Percentiles rank a stretch among this genome's conserved stretches.
Conservation (phyloP, 2,797 vertebrate species). For the Anomalospiza imberbis region DNA sequence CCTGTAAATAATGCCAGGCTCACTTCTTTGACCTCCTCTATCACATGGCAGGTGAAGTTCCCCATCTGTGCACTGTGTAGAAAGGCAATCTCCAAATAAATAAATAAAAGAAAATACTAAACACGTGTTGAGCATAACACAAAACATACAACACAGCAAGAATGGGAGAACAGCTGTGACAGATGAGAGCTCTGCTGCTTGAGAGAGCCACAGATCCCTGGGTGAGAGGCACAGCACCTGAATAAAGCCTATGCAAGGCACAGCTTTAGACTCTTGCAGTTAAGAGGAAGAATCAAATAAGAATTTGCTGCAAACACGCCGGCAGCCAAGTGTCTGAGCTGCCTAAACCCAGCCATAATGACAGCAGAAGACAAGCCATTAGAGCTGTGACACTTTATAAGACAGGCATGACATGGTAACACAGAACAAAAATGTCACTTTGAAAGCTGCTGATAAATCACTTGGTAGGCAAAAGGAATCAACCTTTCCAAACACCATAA, state of each 20-base stretch:
- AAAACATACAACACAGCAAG: background rate
- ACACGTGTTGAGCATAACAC: rapidly evolving
- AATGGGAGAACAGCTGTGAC: background rate
- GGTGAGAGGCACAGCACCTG: background rate
- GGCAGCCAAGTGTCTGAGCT: background rate
- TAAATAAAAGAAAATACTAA: background rate
- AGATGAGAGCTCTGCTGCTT: background rate
- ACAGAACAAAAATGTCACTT: background rate
- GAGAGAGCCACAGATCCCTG: background rate
- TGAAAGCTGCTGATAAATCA: slow-evolving; percentile 24
- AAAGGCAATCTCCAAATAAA: background rate
- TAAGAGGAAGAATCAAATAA: background rate
- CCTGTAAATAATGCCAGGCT: background rate
- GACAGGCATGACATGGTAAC: slow-evolving; percentile 11
- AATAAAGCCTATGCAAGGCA: background rate
- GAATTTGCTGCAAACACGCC: background rate
- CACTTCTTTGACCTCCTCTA: background rate
- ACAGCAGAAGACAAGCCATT: slow-evolving; percentile 27
- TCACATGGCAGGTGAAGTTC: background rate
- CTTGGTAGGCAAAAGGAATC: background rate
- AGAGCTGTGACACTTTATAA: background rate
- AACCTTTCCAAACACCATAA: background rate
- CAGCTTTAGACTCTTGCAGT: background rate
- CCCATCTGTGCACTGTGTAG: background rate
- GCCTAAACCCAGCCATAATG: background rate